These are phyloP conservation scores for Drosophila kohkoa DNA, from an alignment of 1,140 invertebrate species.

Conservation along the genomic window DNA sequence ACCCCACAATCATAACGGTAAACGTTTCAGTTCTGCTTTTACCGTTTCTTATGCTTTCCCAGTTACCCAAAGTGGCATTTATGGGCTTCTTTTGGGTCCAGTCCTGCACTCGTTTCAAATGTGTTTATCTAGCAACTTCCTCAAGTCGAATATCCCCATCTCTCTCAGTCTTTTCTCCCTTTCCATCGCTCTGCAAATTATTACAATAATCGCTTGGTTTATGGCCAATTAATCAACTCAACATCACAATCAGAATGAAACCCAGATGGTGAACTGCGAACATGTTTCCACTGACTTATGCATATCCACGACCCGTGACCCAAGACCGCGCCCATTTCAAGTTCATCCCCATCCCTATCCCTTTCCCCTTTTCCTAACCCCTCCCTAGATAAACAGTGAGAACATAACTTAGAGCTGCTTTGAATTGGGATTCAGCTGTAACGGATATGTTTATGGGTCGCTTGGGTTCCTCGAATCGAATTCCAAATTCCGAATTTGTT, in stretches of 20 bases:
- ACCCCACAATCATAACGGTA: slow-evolving; percentile 71
- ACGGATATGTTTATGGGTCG: slow-evolving; percentile 59
- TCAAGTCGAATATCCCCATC: background rate
- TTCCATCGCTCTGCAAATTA: slow-evolving; percentile 21
- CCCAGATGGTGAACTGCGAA: background rate
- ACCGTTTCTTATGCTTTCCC: background rate
- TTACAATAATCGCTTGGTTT: slow-evolving; percentile 70
- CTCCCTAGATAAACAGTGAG: slow-evolving; percentile 27
- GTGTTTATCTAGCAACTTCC: slow-evolving; percentile 28
- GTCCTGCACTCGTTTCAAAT: background rate
- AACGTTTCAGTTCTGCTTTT: slow-evolving; percentile 33
- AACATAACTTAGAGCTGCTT: slow-evolving; percentile 52
- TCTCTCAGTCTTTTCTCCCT: background rate
- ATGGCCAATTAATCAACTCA: slow-evolving; percentile 73
- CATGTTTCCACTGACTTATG: slow-evolving; percentile 20
- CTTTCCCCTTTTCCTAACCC: background rate
- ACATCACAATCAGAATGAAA: slow-evolving; percentile 13
- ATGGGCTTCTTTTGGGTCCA: slow-evolving; percentile 11
- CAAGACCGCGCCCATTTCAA: slow-evolving; percentile 38
- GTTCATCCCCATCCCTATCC: background rate
- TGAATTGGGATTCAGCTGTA: slow-evolving; percentile 49
- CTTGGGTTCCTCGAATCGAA: slow-evolving; percentile 15
- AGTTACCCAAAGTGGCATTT: slow-evolving; percentile 24
- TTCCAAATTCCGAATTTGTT: slow-evolving; percentile 1
- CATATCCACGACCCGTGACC: slow-evolving; percentile 14